Evolutionary conservation across 2,888 invertebrate species (phyloP), one percentile per base, ranked within the genome.

Genomic region (Sminthurides aquaticus): DNA sequence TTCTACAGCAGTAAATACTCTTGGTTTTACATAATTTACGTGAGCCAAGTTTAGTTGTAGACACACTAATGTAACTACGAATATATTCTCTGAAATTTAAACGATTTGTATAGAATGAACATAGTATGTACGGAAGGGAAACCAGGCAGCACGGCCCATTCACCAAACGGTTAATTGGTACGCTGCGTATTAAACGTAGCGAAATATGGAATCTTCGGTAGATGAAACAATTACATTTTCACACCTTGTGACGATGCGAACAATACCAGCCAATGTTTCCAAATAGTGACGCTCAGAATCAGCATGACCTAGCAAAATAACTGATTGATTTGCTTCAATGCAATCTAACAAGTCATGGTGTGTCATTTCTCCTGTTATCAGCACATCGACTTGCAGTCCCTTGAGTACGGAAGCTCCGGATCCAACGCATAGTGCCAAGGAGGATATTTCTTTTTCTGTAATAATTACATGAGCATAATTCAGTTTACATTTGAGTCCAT

Each of bases 291-390:
- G 83, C 79, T 97, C 97, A 0, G 94, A 91, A 80, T 95, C 92
- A 49, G 90, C 91, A 79, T 97, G 96, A 78, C 95, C 94, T 70
- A 91, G 91, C 22, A 96, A 81, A 75, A 96, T 87, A 0, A 96
- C 93, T 64, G 86, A 85, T 20, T 84, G 84, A 28, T 89, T 88
- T 62, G 83, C 85, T 75, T 92, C 91, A 26, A 86, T 83, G 0
- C 91, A 92, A 76, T 96, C 91, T 43, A 97, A 82, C 1, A 95
- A 80, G 71, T 96, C 94, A 77, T 97, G 97, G 79, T 97, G 97
- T 1, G 90, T 84, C 94, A 97, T 95, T 82, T 97, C 97, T 22
- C 84, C 84, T 20, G 95, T 95, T 43, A 97, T 78, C 76, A 88
- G 90, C 18, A 97, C 80, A 80, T 94, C 91, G 1, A 89, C 91